A percentile compares a stretch with the other conserved stretches of the same genome.
Evolutionary conservation across 2,113 vertebrate genomes (phyloP).

Genomic region (Felis chaus): DNA sequence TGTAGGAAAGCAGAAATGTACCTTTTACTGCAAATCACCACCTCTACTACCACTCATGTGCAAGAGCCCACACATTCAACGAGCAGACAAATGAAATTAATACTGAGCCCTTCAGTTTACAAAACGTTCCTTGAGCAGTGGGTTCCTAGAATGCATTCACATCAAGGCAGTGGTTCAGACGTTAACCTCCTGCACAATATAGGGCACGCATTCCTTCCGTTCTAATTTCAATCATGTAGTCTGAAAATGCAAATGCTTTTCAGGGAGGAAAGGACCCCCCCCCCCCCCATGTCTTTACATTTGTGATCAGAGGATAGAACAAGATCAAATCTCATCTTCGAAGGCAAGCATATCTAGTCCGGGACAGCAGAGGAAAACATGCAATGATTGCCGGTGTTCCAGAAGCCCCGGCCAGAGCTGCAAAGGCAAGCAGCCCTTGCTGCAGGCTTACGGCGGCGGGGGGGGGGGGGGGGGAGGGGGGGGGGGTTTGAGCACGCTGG

Average conservation of each 20-base stretch:
- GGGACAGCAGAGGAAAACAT: not conserved
- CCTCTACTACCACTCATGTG: not conserved
- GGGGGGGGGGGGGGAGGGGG: too few relatives aligned
- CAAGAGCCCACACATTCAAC: not conserved
- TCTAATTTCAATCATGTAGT: not conserved
- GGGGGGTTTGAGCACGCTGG: not conserved
- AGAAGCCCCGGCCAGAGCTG: not conserved
- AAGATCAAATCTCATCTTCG: not conserved
- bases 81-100: not conserved
- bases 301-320: conserved; percentile 25
- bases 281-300: not conserved
- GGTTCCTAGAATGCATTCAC: not conserved
- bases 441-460: not conserved
- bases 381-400: not conserved
- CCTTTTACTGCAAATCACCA: not conserved
- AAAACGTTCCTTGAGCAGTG: not conserved
- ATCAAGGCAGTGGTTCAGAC: not conserved
- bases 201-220: not conserved
- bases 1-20: not conserved
- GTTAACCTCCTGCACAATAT: not conserved
- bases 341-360: not conserved
- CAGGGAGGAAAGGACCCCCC: not conserved
- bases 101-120: not conserved
- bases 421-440: not conserved
- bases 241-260: conserved; percentile 1